These are phyloP conservation scores for Corynorhinus townsendii DNA, from an alignment of 2,113 vertebrate genomes.

Conservation along the genomic window DNA sequence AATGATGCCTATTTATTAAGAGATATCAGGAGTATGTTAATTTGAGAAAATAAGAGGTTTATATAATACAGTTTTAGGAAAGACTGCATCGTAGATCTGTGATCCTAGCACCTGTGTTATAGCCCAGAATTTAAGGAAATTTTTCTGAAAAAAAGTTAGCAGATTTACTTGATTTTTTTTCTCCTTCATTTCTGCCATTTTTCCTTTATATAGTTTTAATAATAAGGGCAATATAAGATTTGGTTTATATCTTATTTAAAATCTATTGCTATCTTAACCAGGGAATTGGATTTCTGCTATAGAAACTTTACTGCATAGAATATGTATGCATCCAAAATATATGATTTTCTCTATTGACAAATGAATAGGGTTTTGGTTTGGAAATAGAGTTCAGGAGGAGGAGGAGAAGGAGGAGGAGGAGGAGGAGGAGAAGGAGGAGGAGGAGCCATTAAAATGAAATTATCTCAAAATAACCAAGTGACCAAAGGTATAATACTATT, in stretches of 20 bases:
- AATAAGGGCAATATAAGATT: background rate
- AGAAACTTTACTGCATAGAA: constrained; percentile 7
- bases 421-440: too few relatives aligned
- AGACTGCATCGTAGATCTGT: rapidly evolving
- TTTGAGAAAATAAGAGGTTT: background rate
- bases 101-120: rapidly evolving
- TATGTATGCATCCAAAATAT: background rate
- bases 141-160: background rate
- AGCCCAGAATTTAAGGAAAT: background rate
- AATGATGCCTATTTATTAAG: background rate
- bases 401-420: too few relatives aligned
- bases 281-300: background rate
- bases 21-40: background rate
- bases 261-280: background rate
- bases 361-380: constrained; percentile 10
- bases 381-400: background rate
- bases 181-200: background rate
- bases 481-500: constrained; percentile 32
- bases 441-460: background rate
- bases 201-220: background rate
- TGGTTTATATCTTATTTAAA: constrained; percentile 25
- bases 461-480: constrained; percentile 38
- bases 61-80: background rate
- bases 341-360: constrained; percentile 20
- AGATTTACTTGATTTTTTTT: background rate